Evolutionary conservation across 2,888 invertebrate genomes (phyloP).

Genomic region (Acanthoscelides obtectus): DNA sequence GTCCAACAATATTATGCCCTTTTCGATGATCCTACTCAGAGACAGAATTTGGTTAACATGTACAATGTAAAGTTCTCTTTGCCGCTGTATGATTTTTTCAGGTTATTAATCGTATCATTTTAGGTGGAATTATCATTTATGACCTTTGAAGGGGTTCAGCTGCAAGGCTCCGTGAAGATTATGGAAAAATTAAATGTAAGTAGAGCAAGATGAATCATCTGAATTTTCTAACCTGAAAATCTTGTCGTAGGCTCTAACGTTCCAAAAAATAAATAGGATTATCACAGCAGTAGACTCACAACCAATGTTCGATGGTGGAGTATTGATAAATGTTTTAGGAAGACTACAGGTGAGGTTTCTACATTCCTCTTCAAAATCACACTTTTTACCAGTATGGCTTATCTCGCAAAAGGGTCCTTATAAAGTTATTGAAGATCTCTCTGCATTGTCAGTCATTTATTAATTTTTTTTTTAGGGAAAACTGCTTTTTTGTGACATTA

Average conservation of each 20-base stretch:
- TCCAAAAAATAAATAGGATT: slow-evolving; percentile 88
- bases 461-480: too few species aligned
- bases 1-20: slow-evolving; percentile 90
- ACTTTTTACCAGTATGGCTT: too few species aligned
- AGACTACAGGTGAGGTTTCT: slow-evolving; percentile 80
- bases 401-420: too few species aligned
- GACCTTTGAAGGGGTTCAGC: slow-evolving; percentile 93
- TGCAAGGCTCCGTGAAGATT: slow-evolving; percentile 89
- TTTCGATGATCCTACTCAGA: slow-evolving; percentile 81
- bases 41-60: slow-evolving; percentile 81
- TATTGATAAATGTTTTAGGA: slow-evolving; percentile 92
- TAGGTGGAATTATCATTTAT: slow-evolving; percentile 88
- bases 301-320: slow-evolving; percentile 97
- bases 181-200: slow-evolving; percentile 92
- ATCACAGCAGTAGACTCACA: slow-evolving; percentile 94
- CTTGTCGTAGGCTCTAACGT: slow-evolving; percentile 73
- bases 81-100: slow-evolving; percentile 1
- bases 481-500: too few species aligned
- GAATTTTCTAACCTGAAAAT: slow-evolving; percentile 1
- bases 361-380: too few species aligned
- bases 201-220: slow-evolving; percentile 21
- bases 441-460: too few species aligned
- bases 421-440: too few species aligned
- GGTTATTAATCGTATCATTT: slow-evolving; percentile 40
- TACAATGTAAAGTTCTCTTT: slow-evolving; percentile 74